phyloP scores from a whole-genome alignment of 2,113 vertebrate species.

The Pterocles orientalis region DNA sequence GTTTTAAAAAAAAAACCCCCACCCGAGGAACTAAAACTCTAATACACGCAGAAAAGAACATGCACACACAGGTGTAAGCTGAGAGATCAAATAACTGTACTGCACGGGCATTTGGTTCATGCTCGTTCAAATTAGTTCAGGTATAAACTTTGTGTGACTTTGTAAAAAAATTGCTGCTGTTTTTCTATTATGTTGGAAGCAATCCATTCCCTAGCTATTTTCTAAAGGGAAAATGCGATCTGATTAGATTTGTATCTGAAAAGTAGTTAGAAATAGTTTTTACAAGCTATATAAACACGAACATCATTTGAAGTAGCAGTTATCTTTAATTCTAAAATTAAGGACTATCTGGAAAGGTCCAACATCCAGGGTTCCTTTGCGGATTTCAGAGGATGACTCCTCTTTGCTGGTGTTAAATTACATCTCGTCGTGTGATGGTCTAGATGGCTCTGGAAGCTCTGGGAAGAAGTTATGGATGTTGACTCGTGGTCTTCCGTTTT shows the following conservation, averaged over 20 bases:
- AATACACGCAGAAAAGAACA: background rate
- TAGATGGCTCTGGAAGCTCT: background rate
- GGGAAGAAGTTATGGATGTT: background rate
- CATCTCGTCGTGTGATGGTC: background rate
- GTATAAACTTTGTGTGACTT: background rate
- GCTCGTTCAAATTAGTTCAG: background rate
- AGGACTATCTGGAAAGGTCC: background rate
- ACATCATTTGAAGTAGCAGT: background rate
- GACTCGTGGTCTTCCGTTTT: background rate
- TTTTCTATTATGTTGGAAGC: background rate
- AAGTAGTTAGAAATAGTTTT: background rate
- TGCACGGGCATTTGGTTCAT: background rate
- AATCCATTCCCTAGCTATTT: background rate
- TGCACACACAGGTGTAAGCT: background rate
- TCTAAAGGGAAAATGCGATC: background rate
- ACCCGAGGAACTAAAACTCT: accelerated
- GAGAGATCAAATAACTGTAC: background rate
- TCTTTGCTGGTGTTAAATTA: background rate
- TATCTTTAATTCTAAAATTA: background rate
- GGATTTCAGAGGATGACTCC: background rate
- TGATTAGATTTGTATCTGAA: background rate
- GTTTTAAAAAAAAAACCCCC: background rate
- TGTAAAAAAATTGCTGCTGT: background rate
- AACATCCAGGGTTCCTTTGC: background rate
- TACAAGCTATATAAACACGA: background rate